Evolutionary conservation across 2,888 invertebrate genomes (phyloP).

Genomic region (Halictus ligatus): DNA sequence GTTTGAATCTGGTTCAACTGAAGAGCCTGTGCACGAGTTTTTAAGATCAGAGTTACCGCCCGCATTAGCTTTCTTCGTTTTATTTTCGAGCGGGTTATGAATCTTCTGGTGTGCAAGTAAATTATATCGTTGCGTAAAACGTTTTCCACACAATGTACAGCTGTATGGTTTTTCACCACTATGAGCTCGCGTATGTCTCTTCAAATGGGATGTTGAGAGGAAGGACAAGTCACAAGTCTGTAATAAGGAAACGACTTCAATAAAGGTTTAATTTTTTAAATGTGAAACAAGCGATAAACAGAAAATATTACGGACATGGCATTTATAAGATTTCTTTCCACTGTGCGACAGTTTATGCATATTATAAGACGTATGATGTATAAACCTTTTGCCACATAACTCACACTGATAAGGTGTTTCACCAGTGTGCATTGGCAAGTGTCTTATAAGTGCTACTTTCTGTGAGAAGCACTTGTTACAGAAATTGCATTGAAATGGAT

Average conservation of each 20-base stretch:
- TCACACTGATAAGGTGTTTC: conserved; percentile 88
- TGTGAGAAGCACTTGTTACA: conserved; percentile 88
- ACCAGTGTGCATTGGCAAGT: conserved; percentile 87
- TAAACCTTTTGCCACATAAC: conserved; percentile 88
- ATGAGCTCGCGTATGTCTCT: conserved; percentile 86
- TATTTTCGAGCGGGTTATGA: conserved; percentile 73
- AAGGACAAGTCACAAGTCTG: conserved; percentile 87
- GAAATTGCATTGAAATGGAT: conserved; percentile 87
- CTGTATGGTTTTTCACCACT: conserved; percentile 77
- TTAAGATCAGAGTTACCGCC: neutral
- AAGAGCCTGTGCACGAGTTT: conserved; percentile 13
- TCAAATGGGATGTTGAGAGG: conserved; percentile 87
- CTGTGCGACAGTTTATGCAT: conserved; percentile 89
- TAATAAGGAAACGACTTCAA: neutral
- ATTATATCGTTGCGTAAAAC: conserved; percentile 82
- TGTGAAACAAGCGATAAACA: neutral
- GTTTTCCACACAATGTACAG: conserved; percentile 57
- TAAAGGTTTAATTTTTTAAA: neutral
- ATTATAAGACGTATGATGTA: conserved; percentile 90
- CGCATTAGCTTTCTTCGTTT: conserved; percentile 64
- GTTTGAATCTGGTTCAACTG: conserved; percentile 24
- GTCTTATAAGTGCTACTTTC: conserved; percentile 87
- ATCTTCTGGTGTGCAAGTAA: conserved; percentile 81
- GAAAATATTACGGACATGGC: conserved; percentile 71
- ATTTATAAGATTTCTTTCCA: conserved; percentile 77